Evolutionary conservation across 2,888 invertebrate species (phyloP), one percentile per base, ranked within the genome.

Genomic region (Clitarchus hookeri): DNA sequence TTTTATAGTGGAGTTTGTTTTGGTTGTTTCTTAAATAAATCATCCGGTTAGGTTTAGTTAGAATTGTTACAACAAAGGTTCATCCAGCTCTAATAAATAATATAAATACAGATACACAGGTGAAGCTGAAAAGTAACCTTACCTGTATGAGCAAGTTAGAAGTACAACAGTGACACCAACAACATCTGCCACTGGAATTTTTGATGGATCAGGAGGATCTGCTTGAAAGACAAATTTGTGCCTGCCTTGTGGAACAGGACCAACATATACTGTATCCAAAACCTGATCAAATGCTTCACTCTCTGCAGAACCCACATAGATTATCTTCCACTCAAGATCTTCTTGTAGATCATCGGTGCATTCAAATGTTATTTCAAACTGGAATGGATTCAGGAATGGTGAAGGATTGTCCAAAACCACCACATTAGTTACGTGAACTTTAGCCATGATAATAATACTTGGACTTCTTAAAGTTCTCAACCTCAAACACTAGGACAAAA

Each of bases 341-440:
- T 93, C 93, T 82, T 92, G 91, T 44, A 94, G 90, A 89, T 92
- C 91, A 90, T 94, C 93, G 84, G 92, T 91, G 87, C 93, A 93
- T 90, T 94, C 94, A 89, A 94, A 94, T 4, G 93, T 93, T 87
- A 94, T 93, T 90, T 94, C 93, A 89, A 94, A 93, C 88, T 93
- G 92, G 90, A 94, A 93, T 2, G 92, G 92, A 88, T 92, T 92
- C 48, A 90, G 89, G 89, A 94, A 93, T 11, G 91, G 91, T 4
- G 92, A 92, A 12, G 93, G 93, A 89, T 94, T 93, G 89, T 93
- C 92, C 87, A 93, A 90, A 16, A 93, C 93, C 54, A 92, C 91
- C n/a, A 93, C 93, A 89, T 93, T 92, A 90, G 85, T 86, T 19
- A 94, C 92, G 89, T 93, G 93, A 78, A 93, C 93, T 90, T 93